Percentiles rank a stretch among this genome's conserved stretches.
These are phyloP conservation scores for Callosobruchus maculatus DNA, from an alignment of 2,888 invertebrate genomes.

Conservation along the genomic window DNA sequence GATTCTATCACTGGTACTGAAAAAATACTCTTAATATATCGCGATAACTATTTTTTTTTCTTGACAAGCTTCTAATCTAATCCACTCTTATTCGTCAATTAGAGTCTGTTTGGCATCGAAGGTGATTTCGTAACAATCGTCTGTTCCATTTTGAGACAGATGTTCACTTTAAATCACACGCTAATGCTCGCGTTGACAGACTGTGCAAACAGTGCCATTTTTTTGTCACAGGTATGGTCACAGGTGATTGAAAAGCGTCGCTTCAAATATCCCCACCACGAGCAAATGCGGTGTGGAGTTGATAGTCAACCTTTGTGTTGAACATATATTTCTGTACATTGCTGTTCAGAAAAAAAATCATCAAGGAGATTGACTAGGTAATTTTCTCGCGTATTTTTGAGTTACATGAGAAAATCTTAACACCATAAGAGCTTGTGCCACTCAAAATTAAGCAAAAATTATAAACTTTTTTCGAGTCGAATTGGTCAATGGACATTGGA, in stretches of 20 bases:
- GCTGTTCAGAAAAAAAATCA: too few relatives aligned
- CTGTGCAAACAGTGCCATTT: conserved; percentile 14
- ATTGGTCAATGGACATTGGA: too few relatives aligned
- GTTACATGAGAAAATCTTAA: too few relatives aligned
- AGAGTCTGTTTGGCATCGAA: neutral
- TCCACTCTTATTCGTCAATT: neutral
- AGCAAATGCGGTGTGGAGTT: neutral
- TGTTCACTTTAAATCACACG: neutral
- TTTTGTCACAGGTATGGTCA: neutral
- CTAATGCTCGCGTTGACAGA: neutral
- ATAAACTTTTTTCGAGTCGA: too few relatives aligned
- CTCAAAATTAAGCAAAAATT: too few relatives aligned
- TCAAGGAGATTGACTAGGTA: too few relatives aligned
- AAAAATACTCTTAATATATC: neutral
- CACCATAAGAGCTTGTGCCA: too few relatives aligned
- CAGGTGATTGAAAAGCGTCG: neutral
- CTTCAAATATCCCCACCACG: neutral
- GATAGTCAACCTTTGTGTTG: too few relatives aligned
- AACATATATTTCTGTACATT: too few relatives aligned
- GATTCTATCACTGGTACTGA: neutral
- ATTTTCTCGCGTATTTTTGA: too few relatives aligned
- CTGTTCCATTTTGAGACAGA: neutral
- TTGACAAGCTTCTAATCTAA: neutral
- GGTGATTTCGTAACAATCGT: neutral
- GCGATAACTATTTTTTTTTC: neutral